phyloP scores from a whole-genome alignment of 2,113 vertebrate genomes.

The Hypanus sabinus region DNA sequence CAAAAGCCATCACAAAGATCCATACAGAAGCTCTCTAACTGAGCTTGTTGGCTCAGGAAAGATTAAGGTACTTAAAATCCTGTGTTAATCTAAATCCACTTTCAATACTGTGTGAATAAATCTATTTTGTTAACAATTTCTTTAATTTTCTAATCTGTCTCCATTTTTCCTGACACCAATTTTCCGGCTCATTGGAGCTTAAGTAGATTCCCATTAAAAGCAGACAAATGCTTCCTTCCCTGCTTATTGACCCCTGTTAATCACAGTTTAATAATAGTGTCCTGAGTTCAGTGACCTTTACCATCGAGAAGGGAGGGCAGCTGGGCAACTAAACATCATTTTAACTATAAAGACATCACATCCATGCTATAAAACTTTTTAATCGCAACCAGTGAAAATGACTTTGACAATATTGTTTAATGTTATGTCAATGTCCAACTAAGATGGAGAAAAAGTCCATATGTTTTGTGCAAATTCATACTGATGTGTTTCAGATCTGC shows the following conservation, averaged over 20 bases:
- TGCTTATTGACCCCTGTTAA: background rate
- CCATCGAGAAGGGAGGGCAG: background rate
- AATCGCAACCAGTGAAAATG: background rate
- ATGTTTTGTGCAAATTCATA: background rate
- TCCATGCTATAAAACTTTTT: background rate
- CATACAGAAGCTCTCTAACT: conserved; percentile 10
- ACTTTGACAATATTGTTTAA: background rate
- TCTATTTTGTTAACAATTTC: conserved; percentile 12
- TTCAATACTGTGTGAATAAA: conserved; percentile 19
- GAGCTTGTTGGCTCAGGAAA: background rate
- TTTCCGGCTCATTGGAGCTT: conserved; percentile 16
- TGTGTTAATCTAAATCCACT: conserved; percentile 24
- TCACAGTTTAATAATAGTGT: background rate
- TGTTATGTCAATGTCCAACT: background rate
- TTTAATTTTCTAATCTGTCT: conserved; percentile 9
- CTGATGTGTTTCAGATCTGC: background rate
- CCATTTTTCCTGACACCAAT: conserved; percentile 28
- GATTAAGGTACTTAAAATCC: conserved; percentile 8
- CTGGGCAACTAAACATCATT: background rate
- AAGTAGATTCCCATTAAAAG: background rate
- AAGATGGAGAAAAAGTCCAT: background rate
- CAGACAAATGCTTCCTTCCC: conserved; percentile 6
- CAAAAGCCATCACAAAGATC: conserved; percentile 7
- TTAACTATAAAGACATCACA: background rate
- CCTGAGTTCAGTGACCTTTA: background rate